Evolutionary conservation across 2,888 invertebrate genomes (phyloP), one percentile per base, ranked within the genome.

Genomic region (Theretra japonica): DNA sequence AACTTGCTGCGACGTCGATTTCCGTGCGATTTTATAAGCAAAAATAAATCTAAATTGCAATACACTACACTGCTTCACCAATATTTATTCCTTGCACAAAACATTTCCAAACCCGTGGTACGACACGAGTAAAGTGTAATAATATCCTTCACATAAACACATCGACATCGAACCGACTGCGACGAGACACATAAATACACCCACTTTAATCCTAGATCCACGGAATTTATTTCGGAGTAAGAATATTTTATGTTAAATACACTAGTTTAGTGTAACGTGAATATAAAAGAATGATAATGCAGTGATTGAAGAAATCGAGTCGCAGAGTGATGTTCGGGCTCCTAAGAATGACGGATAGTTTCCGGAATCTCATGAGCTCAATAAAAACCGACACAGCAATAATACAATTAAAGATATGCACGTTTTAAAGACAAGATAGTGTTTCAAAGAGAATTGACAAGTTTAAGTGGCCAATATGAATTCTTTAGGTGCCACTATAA

Each of bases 131-230:
- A 83, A 80, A 82, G 78, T 77, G 80, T 80, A 84, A 83, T 82
- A 83, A 85, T 83, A 82, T 78, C 83, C 81, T 72, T 73, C 75
- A 77, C 76, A 78, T 76, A 79, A 80, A 80, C 75, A 79, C 77
- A 78, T 76, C 76, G 77, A 75, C 76, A 75, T 73, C 56, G 70
- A 69, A 75, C 70, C 30, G 59, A 21, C 68, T 71, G 23, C 11
- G 23, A 17, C 23, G 19, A 33, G 48, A n/a, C 28, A 23, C n/a
- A 33, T 56, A 69, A 69, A 68, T 50, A 68, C 50, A 30, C 21
- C 11, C 33, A 48, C 48, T 23, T 23, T 58, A 58, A 58, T 58
- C 23, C 58, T 25, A 58, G 58, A 11, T 58, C 21, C 21, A 62
- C n/a, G 33, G 11, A n/a, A 33, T 33, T 19, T 33, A 33, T 8